Conservation (phyloP, 1,140 invertebrate species). For the Drosophila kurseongensis region DNA sequence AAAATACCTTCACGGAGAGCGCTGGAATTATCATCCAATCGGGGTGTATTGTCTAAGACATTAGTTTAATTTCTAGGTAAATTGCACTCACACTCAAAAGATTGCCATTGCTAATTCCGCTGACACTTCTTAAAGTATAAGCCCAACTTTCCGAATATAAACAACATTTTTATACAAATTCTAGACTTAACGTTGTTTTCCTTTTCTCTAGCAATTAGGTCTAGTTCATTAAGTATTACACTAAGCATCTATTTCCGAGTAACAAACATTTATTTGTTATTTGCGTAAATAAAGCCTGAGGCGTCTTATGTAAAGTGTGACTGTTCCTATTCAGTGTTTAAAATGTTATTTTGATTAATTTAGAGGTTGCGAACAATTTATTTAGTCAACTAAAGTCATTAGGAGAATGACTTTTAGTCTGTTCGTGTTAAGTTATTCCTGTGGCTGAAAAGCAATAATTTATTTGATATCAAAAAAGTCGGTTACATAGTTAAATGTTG, state of each 20-base stretch:
- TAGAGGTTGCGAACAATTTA: too few species aligned
- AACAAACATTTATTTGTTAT: constrained; percentile 44
- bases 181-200: constrained; percentile 36
- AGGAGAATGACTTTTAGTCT: too few species aligned
- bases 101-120: constrained; percentile 27
- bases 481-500: too few species aligned
- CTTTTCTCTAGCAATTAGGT: constrained; percentile 31
- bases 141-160: constrained; percentile 19
- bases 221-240: constrained; percentile 56
- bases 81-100: constrained; percentile 27
- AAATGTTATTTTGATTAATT: too few species aligned
- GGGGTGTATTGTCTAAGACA: constrained; percentile 49
- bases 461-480: too few species aligned
- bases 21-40: constrained; percentile 15
- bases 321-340: too few species aligned
- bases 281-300: constrained; percentile 74
- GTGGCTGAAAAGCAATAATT: too few species aligned
- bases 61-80: constrained; percentile 62
- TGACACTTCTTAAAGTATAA: constrained; percentile 41
- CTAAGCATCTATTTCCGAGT: constrained; percentile 59
- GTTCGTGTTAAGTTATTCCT: too few species aligned
- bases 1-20: neutral
- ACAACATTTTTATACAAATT: constrained; percentile 56
- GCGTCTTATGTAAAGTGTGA: constrained; percentile 48
- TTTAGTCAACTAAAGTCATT: too few species aligned